Evolutionary conservation across 2,888 invertebrate genomes (phyloP), one percentile per base, ranked within the genome.

Genomic region (Morpho achilles): DNA sequence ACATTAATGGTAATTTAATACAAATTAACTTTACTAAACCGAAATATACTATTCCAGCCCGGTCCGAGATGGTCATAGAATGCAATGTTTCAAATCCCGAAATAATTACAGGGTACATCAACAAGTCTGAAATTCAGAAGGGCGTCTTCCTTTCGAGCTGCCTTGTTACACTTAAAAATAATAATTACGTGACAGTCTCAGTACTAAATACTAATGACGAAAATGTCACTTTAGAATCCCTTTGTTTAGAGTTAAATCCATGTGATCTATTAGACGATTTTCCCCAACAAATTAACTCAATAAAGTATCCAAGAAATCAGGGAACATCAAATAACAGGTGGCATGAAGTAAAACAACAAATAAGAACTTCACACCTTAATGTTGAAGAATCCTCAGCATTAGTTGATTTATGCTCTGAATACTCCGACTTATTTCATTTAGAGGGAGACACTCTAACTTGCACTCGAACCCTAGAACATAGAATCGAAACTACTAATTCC

Each of bases 381-480:
- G n/a, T n/a, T n/a, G n/a, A 75, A 44, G 72, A 72, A 64, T 61
- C 61, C 1, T 59, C 57, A 49, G 70, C 73, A 42, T 60, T 70
- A 55, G 39, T 39, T 39, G 9, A 22, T 32, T n/a, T 49, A 7
- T 49, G 49, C 39, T 8, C 49, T 1, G 8, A 39, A 22, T 39
- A 49, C 9, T 7, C 49, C 32, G 49, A 49, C 32, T 32, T 49
- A 16, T 49, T 49, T 39, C 39, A 49, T 49, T 8, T 49, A 23
- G 49, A 49, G 2, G 49, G 49, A 9, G 49, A 49, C 32, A 32
- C 39, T 39, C 49, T 49, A 1, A 49, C 49, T 39, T 49, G 32
- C 49, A 49, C 49, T n/a, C 7, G 39, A 9, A 49, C 32, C 32
- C 8, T 49, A 7, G 39, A 49, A 23, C 49, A 49, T 49, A 39